Conservation (phyloP, 2,888 invertebrate genomes). For the Hylaea fasciaria region DNA sequence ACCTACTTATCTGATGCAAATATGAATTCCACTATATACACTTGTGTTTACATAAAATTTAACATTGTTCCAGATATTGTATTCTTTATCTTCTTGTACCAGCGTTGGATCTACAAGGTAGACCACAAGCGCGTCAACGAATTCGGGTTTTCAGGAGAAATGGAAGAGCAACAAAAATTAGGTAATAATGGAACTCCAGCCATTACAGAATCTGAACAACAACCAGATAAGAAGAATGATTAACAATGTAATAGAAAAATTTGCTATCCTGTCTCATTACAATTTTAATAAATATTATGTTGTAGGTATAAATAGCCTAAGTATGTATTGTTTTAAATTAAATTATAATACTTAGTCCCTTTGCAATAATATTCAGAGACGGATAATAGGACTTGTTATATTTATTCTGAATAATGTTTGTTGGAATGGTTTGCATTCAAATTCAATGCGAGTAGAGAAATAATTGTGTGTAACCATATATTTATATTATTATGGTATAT, state of each 20-base stretch:
- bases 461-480: conserved; percentile 9
- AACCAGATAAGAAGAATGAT: conserved; percentile 78
- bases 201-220: conserved; percentile 63
- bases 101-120: conserved; percentile 99
- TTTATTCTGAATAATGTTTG: conserved; percentile 12
- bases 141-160: conserved; percentile 98
- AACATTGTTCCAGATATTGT: conserved; percentile 91
- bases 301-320: conserved; percentile 18
- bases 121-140: conserved; percentile 98
- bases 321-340: conserved; percentile 4
- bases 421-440: background rate
- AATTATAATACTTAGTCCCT: conserved; percentile 3
- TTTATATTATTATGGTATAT: conserved; percentile 7
- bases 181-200: conserved; percentile 65
- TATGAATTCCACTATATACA: background rate
- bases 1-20: conserved; percentile 12
- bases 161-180: conserved; percentile 86
- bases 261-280: background rate
- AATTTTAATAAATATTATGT: conserved; percentile 7
- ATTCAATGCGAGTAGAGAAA: conserved; percentile 2
- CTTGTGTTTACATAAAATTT: conserved; percentile 12
- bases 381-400: background rate
- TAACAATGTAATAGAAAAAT: conserved; percentile 52
- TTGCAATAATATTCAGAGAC: conserved; percentile 12
- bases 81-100: conserved; percentile 99